These are phyloP conservation scores for Sinocyclocheilus anshuiensis DNA, from an alignment of 2,113 vertebrate genomes.

Conservation along the genomic window DNA sequence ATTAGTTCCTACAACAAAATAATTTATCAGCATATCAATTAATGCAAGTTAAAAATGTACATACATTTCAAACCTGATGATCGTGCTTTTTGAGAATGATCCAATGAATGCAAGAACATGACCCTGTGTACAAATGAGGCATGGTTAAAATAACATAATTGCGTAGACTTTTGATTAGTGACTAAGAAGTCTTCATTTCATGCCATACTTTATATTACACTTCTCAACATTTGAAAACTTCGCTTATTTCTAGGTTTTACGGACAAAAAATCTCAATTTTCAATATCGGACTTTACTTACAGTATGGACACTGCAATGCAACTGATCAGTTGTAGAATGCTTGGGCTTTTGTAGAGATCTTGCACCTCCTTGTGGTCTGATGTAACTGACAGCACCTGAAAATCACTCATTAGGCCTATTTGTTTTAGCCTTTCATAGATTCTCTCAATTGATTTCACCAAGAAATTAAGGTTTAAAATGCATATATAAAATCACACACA, in stretches of 20 bases:
- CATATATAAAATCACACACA: no score
- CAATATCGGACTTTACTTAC: not conserved
- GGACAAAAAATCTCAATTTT: not conserved
- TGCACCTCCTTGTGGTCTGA: slow-evolving; percentile 19
- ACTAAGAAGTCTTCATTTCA: not conserved
- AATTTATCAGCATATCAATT: not conserved
- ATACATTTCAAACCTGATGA: not conserved
- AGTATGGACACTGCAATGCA: not conserved
- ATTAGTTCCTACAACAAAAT: not conserved
- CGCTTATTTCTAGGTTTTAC: not conserved
- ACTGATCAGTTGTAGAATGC: not conserved
- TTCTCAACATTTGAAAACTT: not conserved
- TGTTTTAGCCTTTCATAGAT: not conserved
- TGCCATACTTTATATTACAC: not conserved
- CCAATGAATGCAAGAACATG: not conserved
- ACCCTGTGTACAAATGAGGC: not conserved
- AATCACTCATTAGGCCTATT: not conserved
- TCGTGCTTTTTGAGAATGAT: not conserved
- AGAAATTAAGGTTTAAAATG: not conserved
- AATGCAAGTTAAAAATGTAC: not conserved
- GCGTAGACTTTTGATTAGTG: not conserved
- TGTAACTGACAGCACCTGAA: not conserved
- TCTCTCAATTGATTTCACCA: not conserved
- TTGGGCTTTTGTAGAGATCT: not conserved
- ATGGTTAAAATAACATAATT: not conserved